Conservation (phyloP, 2,797 vertebrate genomes). For the Coregonus ussuriensis region DNA sequence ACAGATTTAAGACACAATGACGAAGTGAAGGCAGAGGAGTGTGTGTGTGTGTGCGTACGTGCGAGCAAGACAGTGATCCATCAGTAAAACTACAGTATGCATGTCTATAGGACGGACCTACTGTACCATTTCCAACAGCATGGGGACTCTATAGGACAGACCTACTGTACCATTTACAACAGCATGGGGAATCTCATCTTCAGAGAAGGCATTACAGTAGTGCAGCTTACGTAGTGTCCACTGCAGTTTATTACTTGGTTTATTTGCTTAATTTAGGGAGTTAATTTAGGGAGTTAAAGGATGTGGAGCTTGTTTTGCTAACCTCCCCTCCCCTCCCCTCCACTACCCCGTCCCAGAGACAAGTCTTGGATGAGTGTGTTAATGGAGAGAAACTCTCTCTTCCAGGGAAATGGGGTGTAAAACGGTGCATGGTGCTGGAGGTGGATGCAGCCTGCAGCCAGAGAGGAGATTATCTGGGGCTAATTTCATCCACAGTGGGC, state of each 20-base stretch:
- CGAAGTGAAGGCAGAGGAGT: conserved; percentile 21
- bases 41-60: conserved; percentile 1
- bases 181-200: too few species aligned
- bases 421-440: conserved; percentile 47
- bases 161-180: too few species aligned
- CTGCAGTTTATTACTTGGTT: not conserved
- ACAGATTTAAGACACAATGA: conserved; percentile 64
- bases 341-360: not conserved
- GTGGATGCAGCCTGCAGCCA: conserved; percentile 42
- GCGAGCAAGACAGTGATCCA: not conserved
- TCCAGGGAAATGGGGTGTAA: conserved; percentile 58
- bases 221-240: not conserved
- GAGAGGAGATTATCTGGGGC: conserved; percentile 60
- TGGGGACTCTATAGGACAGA: too few species aligned
- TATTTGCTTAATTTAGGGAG: conserved; percentile 4
- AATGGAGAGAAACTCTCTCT: conserved; percentile 46
- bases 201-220: not conserved
- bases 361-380: conserved; percentile 33
- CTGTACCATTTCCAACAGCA: too few species aligned
- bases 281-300: conserved; percentile 2
- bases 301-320: not conserved
- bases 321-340: conserved; percentile 20
- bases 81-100: not conserved
- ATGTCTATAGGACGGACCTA: too few species aligned
- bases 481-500: conserved; percentile 22